Evolutionary conservation across 2,797 vertebrate species (phyloP).

Genomic region (Pangasius macronema): DNA sequence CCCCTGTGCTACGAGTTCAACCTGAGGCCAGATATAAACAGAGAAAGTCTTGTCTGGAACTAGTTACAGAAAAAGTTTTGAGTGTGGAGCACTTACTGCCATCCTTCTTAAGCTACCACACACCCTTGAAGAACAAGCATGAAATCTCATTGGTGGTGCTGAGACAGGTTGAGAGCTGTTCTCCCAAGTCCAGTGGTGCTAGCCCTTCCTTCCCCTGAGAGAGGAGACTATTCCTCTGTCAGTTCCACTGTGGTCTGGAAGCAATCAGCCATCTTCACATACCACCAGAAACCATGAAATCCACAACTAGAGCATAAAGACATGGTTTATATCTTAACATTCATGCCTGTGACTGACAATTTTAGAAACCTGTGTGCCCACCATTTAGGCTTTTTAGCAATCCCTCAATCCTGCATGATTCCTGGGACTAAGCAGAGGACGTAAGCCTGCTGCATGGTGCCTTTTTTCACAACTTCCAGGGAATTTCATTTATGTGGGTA

Average conservation of each 20-base stretch:
- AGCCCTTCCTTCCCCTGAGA: slow-evolving; percentile 47
- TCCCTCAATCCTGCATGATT: slow-evolving; percentile 37
- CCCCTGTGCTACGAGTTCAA: slow-evolving; percentile 26
- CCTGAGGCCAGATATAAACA: slow-evolving; percentile 48
- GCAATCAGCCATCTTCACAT: slow-evolving; percentile 72
- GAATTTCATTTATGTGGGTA: background rate
- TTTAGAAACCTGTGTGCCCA: slow-evolving; percentile 63
- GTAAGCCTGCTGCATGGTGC: background rate
- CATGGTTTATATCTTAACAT: slow-evolving; percentile 76
- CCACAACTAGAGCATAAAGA: slow-evolving; percentile 69
- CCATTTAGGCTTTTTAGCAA: slow-evolving; percentile 60
- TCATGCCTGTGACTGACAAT: slow-evolving; percentile 71
- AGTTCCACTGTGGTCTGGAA: slow-evolving; percentile 72
- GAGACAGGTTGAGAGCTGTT: slow-evolving; percentile 42
- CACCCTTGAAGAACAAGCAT: slow-evolving; percentile 29
- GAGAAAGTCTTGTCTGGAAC: slow-evolving; percentile 34
- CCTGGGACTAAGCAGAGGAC: slow-evolving; percentile 24
- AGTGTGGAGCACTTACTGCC: slow-evolving; percentile 32
- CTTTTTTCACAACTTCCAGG: background rate
- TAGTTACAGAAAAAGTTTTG: slow-evolving; percentile 18
- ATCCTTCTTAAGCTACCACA: slow-evolving; percentile 37
- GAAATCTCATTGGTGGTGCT: slow-evolving; percentile 54
- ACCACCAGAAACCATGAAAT: slow-evolving; percentile 74
- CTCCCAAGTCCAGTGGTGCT: slow-evolving; percentile 44
- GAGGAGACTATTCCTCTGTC: slow-evolving; percentile 47